Conservation (phyloP, 2,888 invertebrate species). For the Incurvaria masculella region DNA sequence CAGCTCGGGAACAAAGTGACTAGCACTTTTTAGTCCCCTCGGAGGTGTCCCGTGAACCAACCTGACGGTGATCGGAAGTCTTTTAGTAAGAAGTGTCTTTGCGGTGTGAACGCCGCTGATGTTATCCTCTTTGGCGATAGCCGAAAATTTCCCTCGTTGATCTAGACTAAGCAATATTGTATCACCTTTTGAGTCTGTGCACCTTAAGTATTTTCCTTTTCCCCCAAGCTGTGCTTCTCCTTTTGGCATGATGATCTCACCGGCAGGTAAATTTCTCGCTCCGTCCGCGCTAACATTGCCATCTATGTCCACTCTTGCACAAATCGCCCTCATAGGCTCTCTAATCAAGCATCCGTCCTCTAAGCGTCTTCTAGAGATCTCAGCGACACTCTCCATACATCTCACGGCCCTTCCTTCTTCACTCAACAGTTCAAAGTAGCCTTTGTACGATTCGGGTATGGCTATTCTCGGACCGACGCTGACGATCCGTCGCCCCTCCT, state of each 20-base stretch:
- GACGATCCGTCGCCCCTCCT: conserved; percentile 80
- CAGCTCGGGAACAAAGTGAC: conserved; percentile 81
- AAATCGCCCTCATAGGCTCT: conserved; percentile 70
- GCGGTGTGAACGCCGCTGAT: conserved; percentile 94
- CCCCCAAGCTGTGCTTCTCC: conserved; percentile 66
- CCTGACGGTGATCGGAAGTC: conserved; percentile 89
- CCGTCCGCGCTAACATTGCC: conserved; percentile 65
- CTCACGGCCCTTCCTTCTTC: conserved; percentile 91
- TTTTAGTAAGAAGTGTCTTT: conserved; percentile 81
- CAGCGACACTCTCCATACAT: conserved; percentile 84
- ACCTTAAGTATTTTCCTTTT: conserved; percentile 80
- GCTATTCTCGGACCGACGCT: conserved; percentile 80
- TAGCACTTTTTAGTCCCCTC: conserved; percentile 75
- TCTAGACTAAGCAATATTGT: conserved; percentile 79
- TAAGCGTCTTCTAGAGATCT: conserved; percentile 72
- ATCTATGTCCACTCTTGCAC: conserved; percentile 58
- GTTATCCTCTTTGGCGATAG: conserved; percentile 88
- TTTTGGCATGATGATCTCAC: conserved; percentile 78
- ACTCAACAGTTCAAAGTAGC: conserved; percentile 91
- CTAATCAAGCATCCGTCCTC: conserved; percentile 76
- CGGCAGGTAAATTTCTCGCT: conserved; percentile 73
- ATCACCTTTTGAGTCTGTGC: conserved; percentile 82
- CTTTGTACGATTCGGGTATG: conserved; percentile 87
- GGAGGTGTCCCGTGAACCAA: conserved; percentile 89
- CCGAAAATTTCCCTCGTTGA: conserved; percentile 88